phyloP scores from a whole-genome alignment of 2,888 invertebrate genomes.

The Isotomurus palustris region DNA sequence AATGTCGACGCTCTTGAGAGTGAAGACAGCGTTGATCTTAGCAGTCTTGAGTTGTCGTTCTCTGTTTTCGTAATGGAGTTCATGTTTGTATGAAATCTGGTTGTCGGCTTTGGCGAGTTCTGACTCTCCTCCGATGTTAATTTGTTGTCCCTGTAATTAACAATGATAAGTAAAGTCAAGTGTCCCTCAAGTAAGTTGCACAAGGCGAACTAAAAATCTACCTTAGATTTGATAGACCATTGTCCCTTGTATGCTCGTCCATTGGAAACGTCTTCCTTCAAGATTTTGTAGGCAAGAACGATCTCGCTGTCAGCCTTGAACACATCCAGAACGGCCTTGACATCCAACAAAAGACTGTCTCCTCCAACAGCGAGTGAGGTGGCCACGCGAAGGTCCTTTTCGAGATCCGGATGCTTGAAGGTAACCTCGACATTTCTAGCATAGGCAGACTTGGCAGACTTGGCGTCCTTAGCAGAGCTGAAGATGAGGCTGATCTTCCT shows the following conservation, averaged over 20 bases:
- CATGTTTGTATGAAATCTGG: conserved; percentile 23
- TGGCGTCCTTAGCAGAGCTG: conserved; percentile 51
- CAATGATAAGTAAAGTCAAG: too few species aligned
- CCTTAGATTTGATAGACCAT: conserved; percentile 22
- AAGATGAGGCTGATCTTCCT: conserved; percentile 65
- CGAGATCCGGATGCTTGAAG: conserved; percentile 31
- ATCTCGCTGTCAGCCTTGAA: conserved; percentile 29
- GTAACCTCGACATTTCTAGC: conserved; percentile 13
- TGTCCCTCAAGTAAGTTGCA: neutral
- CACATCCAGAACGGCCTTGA: conserved; percentile 30
- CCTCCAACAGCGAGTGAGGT: conserved; percentile 16
- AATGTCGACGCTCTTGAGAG: conserved; percentile 21
- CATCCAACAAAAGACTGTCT: conserved; percentile 14
- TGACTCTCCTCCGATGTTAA: conserved; percentile 26
- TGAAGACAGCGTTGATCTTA: conserved; percentile 15
- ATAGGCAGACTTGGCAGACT: neutral
- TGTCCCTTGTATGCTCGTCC: conserved; percentile 13
- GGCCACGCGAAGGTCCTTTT: conserved; percentile 23
- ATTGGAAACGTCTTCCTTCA: conserved; percentile 8
- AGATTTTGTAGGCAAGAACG: conserved; percentile 9
- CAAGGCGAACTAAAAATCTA: neutral
- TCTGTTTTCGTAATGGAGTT: conserved; percentile 27
- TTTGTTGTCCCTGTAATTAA: conserved; percentile 31
- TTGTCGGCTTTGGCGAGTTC: conserved; percentile 19
- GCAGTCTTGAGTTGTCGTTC: conserved; percentile 20